Conservation (phyloP, 2,888 invertebrate species). For the Aplocera efformata region DNA sequence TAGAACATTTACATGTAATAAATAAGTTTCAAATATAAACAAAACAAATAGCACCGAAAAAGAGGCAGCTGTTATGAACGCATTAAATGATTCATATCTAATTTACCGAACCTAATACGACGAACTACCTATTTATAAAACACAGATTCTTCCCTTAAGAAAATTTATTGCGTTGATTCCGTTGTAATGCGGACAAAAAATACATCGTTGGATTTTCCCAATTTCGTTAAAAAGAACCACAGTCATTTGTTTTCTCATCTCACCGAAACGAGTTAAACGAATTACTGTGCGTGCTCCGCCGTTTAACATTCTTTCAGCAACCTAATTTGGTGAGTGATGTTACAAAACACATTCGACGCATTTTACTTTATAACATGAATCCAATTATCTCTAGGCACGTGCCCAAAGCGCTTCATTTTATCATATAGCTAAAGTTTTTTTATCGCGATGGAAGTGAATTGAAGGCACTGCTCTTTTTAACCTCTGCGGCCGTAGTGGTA, state of each 20-base stretch:
- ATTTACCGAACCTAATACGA: too few relatives aligned
- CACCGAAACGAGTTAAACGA: constrained; percentile 54
- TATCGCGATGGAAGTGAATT: too few relatives aligned
- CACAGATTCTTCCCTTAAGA: background rate
- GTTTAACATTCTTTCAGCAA: constrained; percentile 24
- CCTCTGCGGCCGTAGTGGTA: too few relatives aligned
- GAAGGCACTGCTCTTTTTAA: too few relatives aligned
- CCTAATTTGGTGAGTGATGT: constrained; percentile 40
- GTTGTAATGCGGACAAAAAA: constrained; percentile 4
- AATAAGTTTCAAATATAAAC: too few relatives aligned
- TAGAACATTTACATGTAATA: too few relatives aligned
- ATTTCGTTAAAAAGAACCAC: constrained; percentile 59
- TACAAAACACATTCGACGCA: constrained; percentile 40
- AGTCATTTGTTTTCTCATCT: constrained; percentile 57
- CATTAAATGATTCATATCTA: too few relatives aligned
- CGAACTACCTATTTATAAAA: too few relatives aligned
- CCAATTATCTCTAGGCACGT: constrained; percentile 27
- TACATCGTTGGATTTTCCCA: constrained; percentile 41
- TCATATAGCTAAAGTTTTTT: too few relatives aligned
- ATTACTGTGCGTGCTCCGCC: constrained; percentile 44
- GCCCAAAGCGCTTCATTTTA: constrained; percentile 13
- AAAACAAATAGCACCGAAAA: too few relatives aligned
- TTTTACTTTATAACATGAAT: constrained; percentile 33
- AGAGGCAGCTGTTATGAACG: too few relatives aligned
- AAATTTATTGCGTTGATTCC: constrained; percentile 16